Conservation (phyloP, 2,888 invertebrate genomes). For the Auanema freiburgensis region DNA sequence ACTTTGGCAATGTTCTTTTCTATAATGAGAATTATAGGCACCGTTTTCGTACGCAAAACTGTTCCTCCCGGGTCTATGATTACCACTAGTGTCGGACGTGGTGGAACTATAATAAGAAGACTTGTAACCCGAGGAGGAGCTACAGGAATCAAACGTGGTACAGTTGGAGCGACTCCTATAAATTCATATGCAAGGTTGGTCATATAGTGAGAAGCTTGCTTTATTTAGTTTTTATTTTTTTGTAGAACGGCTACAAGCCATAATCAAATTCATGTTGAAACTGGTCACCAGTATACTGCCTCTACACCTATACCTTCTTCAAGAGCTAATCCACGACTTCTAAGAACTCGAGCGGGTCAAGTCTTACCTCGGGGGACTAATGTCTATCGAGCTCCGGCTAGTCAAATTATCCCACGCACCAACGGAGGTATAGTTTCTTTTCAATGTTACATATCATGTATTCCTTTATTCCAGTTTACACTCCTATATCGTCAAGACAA, state of each 20-base stretch:
- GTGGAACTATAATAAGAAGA: slow-evolving; percentile 12
- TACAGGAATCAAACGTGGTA: neutral
- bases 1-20: neutral
- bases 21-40: slow-evolving; percentile 1
- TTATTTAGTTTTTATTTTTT: too few species aligned
- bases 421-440: neutral
- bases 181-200: too few species aligned
- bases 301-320: neutral
- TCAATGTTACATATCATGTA: neutral
- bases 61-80: slow-evolving; percentile 11
- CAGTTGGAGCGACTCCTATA: too few species aligned
- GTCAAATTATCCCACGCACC: neutral
- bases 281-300: slow-evolving; percentile 9
- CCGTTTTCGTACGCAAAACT: slow-evolving; percentile 5
- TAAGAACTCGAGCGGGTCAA: neutral
- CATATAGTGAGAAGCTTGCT: too few species aligned
- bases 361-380: slow-evolving; percentile 1
- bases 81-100: neutral
- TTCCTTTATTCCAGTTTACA: neutral
- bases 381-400: slow-evolving; percentile 5
- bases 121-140: slow-evolving; percentile 11
- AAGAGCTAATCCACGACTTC: neutral
- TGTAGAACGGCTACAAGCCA: slow-evolving; percentile 4
- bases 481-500: slow-evolving; percentile 11
- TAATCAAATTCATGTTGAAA: slow-evolving; percentile 7